These are phyloP conservation scores for Euphonia xanthogaster DNA, from an alignment of 2,797 vertebrate genomes.

Conservation along the genomic window DNA sequence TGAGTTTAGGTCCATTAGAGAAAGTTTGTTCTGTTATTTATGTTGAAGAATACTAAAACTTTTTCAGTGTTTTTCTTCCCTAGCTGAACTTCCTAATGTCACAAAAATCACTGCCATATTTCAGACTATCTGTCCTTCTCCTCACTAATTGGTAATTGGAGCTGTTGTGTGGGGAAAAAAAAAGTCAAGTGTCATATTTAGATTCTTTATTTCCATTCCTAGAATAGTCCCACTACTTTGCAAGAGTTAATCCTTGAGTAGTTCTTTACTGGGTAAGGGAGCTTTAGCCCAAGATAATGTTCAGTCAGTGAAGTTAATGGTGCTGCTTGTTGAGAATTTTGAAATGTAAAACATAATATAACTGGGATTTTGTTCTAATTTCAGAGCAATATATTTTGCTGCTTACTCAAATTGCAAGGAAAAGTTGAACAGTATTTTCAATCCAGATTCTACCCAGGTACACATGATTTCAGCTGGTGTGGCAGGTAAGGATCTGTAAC, in stretches of 20 bases:
- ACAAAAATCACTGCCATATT: background rate
- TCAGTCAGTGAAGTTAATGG: background rate
- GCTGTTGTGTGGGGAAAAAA: background rate
- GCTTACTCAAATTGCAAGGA: slow-evolving; percentile 97
- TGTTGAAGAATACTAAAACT: background rate
- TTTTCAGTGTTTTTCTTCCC: background rate
- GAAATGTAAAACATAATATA: background rate
- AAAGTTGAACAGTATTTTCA: slow-evolving; percentile 89
- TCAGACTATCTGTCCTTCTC: background rate
- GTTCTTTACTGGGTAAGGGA: background rate
- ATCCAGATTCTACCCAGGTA: slow-evolving; percentile 93
- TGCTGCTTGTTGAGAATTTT: fast-evolving
- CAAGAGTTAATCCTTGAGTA: background rate
- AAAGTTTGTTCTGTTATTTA: background rate
- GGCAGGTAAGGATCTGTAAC: slow-evolving; percentile 88
- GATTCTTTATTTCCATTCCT: background rate
- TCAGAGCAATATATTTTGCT: slow-evolving; percentile 98
- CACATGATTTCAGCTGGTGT: slow-evolving; percentile 97
- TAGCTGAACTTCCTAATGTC: background rate
- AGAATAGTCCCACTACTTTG: background rate
- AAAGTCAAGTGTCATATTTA: background rate
- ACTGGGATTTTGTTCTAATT: slow-evolving; percentile 29
- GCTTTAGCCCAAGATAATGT: background rate
- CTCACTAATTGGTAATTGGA: background rate
- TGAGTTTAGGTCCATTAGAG: background rate